Conservation (phyloP, 1,140 invertebrate species). For the Helicoverpa zea region DNA sequence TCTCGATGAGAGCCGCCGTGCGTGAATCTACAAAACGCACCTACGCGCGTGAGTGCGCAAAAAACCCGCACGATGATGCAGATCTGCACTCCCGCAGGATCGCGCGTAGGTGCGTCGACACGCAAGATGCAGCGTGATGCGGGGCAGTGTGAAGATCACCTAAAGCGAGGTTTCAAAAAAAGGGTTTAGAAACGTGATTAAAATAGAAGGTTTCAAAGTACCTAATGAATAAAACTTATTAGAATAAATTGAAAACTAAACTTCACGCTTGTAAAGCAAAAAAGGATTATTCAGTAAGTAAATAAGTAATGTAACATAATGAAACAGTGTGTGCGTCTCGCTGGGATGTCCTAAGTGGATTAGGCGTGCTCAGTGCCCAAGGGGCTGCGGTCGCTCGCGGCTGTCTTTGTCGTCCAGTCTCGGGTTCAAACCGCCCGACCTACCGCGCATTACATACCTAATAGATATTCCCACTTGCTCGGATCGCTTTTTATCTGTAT, state of each 20-base stretch:
- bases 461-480: not conserved
- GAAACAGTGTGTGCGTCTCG: constrained; percentile 10
- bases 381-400: not conserved
- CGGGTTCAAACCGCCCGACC: not conserved
- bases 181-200: not conserved
- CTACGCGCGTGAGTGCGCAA: too few species aligned
- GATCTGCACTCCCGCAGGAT: too few species aligned
- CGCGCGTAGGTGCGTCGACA: too few species aligned
- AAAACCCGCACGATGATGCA: too few species aligned
- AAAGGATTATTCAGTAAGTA: constrained; percentile 41
- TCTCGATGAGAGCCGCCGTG: too few species aligned
- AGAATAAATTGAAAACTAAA: not conserved
- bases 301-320: constrained; percentile 38
- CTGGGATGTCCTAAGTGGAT: constrained; percentile 20
- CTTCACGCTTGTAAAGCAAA: constrained; percentile 22
- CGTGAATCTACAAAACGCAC: too few species aligned
- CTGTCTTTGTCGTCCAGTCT: constrained; percentile 28
- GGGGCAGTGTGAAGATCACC: too few species aligned
- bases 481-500: not conserved
- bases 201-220: not conserved
- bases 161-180: too few species aligned
- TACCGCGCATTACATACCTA: not conserved
- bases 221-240: not conserved
- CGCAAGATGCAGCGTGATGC: too few species aligned
- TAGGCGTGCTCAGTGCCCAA: constrained; percentile 4